These are phyloP conservation scores for Toxotes chatareus DNA, from an alignment of 2,113 vertebrate genomes.

Conservation along the genomic window DNA sequence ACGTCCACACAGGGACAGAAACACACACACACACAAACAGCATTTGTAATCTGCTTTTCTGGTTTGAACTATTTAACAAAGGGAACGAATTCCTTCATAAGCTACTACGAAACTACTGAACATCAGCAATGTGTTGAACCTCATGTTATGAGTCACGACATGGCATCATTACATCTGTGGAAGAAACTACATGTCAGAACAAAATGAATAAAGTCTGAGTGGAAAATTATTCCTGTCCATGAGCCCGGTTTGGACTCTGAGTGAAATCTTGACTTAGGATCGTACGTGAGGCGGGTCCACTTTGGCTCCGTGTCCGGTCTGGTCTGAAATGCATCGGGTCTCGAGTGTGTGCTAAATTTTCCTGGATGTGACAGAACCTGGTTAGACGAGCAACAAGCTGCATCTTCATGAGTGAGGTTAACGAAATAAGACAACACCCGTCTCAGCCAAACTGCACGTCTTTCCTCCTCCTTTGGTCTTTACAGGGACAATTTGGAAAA, in stretches of 20 bases:
- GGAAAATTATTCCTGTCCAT: background rate
- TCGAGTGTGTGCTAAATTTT: too few relatives aligned
- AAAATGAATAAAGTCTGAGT: slow-evolving; percentile 51
- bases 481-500: too few relatives aligned
- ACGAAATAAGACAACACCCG: too few relatives aligned
- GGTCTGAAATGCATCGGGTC: too few relatives aligned
- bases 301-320: background rate
- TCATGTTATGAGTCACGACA: slow-evolving; percentile 8
- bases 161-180: slow-evolving; percentile 1
- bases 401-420: too few relatives aligned
- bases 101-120: background rate
- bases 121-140: slow-evolving; percentile 3
- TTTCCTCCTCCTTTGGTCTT: too few relatives aligned
- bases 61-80: background rate
- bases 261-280: background rate
- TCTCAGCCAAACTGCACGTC: too few relatives aligned
- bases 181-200: slow-evolving; percentile 2
- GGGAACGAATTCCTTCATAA: slow-evolving; percentile 17
- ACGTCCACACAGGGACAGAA: slow-evolving; percentile 1
- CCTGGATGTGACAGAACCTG: too few relatives aligned
- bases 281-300: background rate
- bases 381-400: too few relatives aligned
- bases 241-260: background rate
- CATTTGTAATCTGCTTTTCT: slow-evolving; percentile 13
- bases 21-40: background rate